Evolutionary conservation across 35 echinoderm and acorn worm species (phyloP).

Genomic region (Chiridota heheva): DNA sequence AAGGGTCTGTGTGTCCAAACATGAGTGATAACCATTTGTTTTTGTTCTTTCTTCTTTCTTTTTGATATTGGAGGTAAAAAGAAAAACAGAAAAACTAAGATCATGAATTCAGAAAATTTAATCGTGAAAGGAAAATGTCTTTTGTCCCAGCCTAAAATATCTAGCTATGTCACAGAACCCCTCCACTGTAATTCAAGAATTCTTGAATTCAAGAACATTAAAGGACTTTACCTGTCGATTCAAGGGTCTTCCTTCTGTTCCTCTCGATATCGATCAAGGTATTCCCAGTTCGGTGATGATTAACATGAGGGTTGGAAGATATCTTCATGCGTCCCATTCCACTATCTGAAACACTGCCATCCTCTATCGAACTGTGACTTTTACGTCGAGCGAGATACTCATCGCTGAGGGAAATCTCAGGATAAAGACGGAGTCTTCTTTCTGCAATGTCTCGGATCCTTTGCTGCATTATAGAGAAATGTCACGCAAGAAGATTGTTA

Average conservation of each 20-base stretch:
- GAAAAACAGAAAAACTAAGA: too few species aligned
- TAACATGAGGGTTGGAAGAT: constrained; percentile 19
- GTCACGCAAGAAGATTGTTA: background rate
- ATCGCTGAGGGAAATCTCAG: constrained; percentile 85
- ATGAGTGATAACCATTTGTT: too few species aligned
- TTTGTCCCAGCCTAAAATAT: too few species aligned
- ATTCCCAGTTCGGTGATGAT: background rate
- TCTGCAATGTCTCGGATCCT: constrained; percentile 77
- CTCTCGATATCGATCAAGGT: constrained; percentile 73
- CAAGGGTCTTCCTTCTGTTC: constrained; percentile 60
- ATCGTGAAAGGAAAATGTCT: too few species aligned
- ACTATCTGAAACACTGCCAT: constrained; percentile 17
- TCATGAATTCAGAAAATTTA: too few species aligned
- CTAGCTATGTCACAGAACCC: too few species aligned
- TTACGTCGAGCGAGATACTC: constrained; percentile 79
- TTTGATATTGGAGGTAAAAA: too few species aligned
- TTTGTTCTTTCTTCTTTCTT: too few species aligned
- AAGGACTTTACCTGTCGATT: constrained; percentile 81
- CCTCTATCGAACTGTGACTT: constrained; percentile 8
- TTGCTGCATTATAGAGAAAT: constrained; percentile 22
- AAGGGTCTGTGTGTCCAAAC: too few species aligned
- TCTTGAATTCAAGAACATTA: too few species aligned
- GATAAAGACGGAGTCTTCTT: constrained; percentile 65
- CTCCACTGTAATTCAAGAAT: too few species aligned
- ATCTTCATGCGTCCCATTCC: background rate